These are phyloP conservation scores for Ganaspis sp. DNA, from an alignment of 1,140 invertebrate genomes.

Conservation along the genomic window DNA sequence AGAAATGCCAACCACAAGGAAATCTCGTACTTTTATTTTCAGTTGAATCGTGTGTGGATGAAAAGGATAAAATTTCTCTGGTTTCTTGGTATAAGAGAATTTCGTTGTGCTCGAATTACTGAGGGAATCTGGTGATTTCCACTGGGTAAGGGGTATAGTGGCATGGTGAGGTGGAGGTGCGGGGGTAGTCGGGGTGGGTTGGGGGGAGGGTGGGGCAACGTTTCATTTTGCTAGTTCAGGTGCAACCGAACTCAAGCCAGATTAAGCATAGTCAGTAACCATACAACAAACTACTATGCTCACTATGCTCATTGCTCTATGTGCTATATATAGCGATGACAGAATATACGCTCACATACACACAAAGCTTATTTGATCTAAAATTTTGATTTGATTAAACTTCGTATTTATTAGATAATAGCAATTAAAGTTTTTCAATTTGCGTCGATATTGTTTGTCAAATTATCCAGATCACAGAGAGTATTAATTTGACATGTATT, in stretches of 20 bases:
- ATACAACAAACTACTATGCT: constrained; percentile 9
- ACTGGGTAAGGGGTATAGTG: neutral
- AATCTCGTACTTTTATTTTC: neutral
- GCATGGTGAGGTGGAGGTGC: neutral
- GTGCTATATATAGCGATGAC: constrained; percentile 6
- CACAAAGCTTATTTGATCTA: neutral
- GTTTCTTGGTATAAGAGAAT: neutral
- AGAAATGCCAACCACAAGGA: neutral
- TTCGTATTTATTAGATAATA: neutral
- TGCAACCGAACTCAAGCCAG: constrained; percentile 20
- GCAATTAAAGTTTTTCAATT: no score
- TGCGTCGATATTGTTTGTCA: no score
- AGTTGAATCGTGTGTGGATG: neutral
- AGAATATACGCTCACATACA: neutral
- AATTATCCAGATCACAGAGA: no score
- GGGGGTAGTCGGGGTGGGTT: neutral
- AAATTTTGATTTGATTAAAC: neutral
- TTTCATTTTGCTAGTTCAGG: constrained; percentile 22
- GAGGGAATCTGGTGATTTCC: constrained; percentile 1
- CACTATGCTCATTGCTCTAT: neutral
- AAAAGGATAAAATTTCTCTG: constrained; percentile 6
- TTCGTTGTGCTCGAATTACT: constrained; percentile 1
- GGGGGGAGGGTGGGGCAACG: neutral
- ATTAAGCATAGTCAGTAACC: constrained; percentile 15
- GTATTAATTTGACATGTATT: no score